Percentiles rank a stretch among this genome's conserved stretches.
These are phyloP conservation scores for Pseudobourletiella spinata DNA, from an alignment of 1,140 invertebrate species.

Conservation along the genomic window DNA sequence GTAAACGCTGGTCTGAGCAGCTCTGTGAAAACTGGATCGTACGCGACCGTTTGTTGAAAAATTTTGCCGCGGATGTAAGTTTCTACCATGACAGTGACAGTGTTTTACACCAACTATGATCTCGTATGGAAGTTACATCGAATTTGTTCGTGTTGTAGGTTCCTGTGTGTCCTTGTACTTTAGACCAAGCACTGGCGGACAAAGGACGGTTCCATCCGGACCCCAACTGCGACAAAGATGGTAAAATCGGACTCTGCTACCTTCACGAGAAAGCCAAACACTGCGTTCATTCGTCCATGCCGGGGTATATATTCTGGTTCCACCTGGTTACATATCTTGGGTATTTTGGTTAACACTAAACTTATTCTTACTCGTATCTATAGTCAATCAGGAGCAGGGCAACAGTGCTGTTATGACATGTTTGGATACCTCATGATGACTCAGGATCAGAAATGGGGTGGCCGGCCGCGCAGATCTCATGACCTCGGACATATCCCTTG, in stretches of 20 bases:
- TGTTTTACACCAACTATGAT: neutral
- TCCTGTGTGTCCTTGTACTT: constrained; percentile 79
- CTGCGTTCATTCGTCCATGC: constrained; percentile 82
- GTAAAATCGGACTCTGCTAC: constrained; percentile 70
- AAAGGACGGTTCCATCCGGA: constrained; percentile 88
- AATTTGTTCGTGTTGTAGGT: constrained; percentile 39
- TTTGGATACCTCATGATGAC: constrained; percentile 83
- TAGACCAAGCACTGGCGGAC: constrained; percentile 81
- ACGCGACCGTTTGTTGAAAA: constrained; percentile 72
- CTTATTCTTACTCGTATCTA: neutral
- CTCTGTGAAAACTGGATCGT: constrained; percentile 82
- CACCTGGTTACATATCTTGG: neutral
- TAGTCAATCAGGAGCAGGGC: constrained; percentile 79
- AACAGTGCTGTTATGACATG: constrained; percentile 94
- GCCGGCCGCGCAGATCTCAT: constrained; percentile 74
- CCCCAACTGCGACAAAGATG: constrained; percentile 79
- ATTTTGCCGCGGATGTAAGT: constrained; percentile 65
- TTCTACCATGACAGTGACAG: constrained; percentile 9
- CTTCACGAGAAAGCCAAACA: constrained; percentile 81
- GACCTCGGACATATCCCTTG: constrained; percentile 83
- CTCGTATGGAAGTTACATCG: neutral
- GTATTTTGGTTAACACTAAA: neutral
- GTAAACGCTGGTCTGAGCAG: constrained; percentile 62
- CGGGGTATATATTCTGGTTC: constrained; percentile 57
- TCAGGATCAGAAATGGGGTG: constrained; percentile 91